Evolutionary conservation across 2,888 invertebrate genomes (phyloP).

Genomic region (Sipha maydis): DNA sequence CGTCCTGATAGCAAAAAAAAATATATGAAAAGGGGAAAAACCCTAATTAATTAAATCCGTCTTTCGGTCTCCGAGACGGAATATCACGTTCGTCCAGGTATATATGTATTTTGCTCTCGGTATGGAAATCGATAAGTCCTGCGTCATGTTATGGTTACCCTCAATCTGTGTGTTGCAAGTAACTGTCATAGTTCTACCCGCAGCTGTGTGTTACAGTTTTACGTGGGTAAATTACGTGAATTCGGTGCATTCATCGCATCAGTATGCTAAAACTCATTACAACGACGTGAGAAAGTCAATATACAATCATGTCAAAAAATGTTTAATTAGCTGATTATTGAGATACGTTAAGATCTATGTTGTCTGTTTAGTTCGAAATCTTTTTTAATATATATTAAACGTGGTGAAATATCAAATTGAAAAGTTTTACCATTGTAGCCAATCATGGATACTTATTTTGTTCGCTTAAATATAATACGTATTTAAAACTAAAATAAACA

Average conservation of each 20-base stretch:
- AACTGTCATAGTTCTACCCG: no score
- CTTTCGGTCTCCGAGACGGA: not conserved
- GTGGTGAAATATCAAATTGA: conserved; percentile 28
- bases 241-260: not conserved
- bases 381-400: conserved; percentile 9
- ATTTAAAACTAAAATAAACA: not conserved
- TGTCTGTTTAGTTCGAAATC: not conserved
- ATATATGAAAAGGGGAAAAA: not conserved
- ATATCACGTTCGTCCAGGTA: not conserved
- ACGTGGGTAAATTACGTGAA: not conserved
- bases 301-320: no score
- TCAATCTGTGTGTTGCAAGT: no score
- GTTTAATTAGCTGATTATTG: conserved; percentile 20
- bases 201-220: no score
- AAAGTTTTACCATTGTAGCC: not conserved
- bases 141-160: not conserved
- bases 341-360: not conserved
- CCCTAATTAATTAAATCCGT: conserved; percentile 54
- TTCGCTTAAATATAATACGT: not conserved
- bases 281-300: not conserved
- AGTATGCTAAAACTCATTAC: not conserved
- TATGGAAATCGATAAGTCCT: not conserved
- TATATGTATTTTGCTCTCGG: not conserved
- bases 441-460: not conserved
- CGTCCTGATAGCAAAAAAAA: not conserved